These are phyloP conservation scores for Lycodopsis pacificus DNA, from an alignment of 2,797 vertebrate species.

Conservation along the genomic window DNA sequence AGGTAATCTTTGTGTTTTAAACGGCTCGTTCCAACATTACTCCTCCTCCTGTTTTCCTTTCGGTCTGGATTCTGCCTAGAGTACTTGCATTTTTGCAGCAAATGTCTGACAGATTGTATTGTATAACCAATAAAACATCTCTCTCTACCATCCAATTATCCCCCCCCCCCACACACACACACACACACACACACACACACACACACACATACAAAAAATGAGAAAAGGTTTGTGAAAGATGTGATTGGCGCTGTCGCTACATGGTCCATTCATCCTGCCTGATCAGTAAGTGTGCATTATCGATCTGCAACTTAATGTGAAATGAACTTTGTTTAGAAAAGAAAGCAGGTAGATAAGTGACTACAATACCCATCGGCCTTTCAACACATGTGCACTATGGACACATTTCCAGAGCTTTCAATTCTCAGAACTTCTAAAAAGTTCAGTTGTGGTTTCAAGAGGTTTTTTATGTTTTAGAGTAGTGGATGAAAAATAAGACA, in stretches of 20 bases:
- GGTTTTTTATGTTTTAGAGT: slow-evolving; percentile 3
- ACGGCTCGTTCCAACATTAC: not conserved
- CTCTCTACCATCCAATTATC: too few relatives aligned
- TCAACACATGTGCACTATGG: not conserved
- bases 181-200: too few relatives aligned
- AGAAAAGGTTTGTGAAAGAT: not conserved
- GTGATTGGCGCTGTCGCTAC: too few relatives aligned
- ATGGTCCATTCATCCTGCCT: not conserved
- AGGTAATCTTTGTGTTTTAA: not conserved
- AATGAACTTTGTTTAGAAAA: not conserved
- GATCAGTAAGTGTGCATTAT: not conserved
- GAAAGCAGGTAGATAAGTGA: not conserved
- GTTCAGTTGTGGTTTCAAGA: slow-evolving; percentile 11
- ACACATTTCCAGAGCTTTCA: not conserved
- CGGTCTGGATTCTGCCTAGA: not conserved
- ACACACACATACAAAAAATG: too few relatives aligned
- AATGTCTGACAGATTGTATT: too few relatives aligned
- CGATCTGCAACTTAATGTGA: not conserved
- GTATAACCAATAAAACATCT: too few relatives aligned
- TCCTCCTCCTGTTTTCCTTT: not conserved
- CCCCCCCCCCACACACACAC: too few relatives aligned
- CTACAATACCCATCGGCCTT: not conserved
- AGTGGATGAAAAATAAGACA: not conserved
- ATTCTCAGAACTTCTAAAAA: not conserved
- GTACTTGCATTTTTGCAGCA: too few relatives aligned